Percentiles rank a stretch among this genome's conserved stretches.
Evolutionary conservation across 2,113 vertebrate species (phyloP).

Genomic region (Haliaeetus leucogaster): DNA sequence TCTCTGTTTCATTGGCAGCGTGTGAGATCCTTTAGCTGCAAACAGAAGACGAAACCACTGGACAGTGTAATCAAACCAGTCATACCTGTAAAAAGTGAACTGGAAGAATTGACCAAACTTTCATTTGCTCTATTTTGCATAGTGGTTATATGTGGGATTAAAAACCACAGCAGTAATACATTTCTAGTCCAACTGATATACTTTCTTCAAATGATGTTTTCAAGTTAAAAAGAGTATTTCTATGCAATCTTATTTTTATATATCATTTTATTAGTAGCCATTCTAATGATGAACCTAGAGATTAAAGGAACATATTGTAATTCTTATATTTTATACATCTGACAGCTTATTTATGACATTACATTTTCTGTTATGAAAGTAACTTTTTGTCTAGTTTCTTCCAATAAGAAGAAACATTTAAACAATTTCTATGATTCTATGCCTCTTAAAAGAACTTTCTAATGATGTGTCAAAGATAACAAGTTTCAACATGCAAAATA

Average conservation of each 20-base stretch:
- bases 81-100: neutral
- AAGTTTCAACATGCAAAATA: neutral
- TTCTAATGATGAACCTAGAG: neutral
- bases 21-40: neutral
- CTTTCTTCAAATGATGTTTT: neutral
- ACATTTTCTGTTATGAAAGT: neutral
- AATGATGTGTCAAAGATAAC: neutral
- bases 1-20: neutral
- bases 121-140: neutral
- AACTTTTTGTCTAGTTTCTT: neutral
- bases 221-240: neutral
- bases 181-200: neutral
- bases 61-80: neutral
- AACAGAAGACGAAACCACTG: neutral
- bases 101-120: neutral
- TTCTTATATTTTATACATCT: neutral
- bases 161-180: neutral
- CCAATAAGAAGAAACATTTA: neutral
- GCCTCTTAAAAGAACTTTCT: neutral
- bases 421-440: neutral
- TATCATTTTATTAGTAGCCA: neutral
- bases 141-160: neutral
- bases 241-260: neutral
- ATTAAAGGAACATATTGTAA: neutral
- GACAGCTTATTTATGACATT: neutral